Evolutionary conservation across 2,113 vertebrate genomes (phyloP).

Genomic region (Varanus salvator): DNA sequence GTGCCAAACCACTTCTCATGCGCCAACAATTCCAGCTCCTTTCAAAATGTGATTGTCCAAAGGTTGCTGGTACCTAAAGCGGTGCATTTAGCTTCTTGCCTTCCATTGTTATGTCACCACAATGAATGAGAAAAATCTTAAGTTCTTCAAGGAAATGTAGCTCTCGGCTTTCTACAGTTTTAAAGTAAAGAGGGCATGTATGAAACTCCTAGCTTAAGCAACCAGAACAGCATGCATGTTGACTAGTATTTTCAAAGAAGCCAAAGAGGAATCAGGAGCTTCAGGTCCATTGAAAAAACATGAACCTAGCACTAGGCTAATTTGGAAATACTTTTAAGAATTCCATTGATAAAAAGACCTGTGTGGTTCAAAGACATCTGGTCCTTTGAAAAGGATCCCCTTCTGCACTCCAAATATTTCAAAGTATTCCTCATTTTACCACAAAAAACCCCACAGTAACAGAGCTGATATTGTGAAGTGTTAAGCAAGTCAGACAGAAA

Average conservation of each 20-base stretch:
- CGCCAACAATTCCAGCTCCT: no score
- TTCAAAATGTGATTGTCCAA: neutral
- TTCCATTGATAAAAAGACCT: neutral
- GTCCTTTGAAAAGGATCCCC: neutral
- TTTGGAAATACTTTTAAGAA: neutral
- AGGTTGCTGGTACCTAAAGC: neutral
- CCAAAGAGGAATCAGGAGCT: neutral
- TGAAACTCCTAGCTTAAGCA: neutral
- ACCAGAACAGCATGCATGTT: neutral
- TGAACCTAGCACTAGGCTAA: neutral
- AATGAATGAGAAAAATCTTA: neutral
- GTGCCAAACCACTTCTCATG: neutral
- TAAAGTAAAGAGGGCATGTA: neutral
- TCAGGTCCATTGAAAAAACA: neutral
- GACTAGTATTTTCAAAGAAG: neutral
- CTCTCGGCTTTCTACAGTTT: neutral
- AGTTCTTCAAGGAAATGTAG: neutral
- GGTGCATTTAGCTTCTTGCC: neutral
- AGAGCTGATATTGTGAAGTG: neutral
- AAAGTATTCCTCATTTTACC: neutral
- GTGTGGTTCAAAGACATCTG: slow-evolving; percentile 1
- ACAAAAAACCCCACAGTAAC: neutral
- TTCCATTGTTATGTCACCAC: neutral
- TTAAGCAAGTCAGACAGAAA: neutral
- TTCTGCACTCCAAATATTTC: slow-evolving; percentile 14